phyloP scores from a whole-genome alignment of 2,888 invertebrate species.

The Biston stratarius region DNA sequence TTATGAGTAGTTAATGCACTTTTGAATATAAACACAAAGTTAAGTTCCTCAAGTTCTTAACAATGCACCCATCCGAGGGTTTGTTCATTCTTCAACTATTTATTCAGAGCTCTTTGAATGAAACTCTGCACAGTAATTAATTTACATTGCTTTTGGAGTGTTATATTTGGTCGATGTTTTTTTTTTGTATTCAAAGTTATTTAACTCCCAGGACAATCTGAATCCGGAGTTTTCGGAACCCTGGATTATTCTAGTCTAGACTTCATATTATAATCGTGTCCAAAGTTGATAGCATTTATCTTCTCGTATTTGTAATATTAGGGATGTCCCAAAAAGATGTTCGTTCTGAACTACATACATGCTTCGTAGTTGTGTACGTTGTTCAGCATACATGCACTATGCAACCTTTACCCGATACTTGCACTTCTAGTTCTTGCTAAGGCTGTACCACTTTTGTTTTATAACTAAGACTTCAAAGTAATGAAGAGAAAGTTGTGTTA shows the following conservation, averaged over 20 bases:
- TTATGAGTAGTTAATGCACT: slow-evolving; percentile 64
- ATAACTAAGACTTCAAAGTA: slow-evolving; percentile 49
- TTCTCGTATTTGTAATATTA: slow-evolving; percentile 1
- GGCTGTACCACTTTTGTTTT: too few relatives aligned
- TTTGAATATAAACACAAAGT: slow-evolving; percentile 64
- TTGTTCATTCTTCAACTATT: slow-evolving; percentile 40
- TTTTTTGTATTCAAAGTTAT: background rate
- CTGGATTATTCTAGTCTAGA: background rate
- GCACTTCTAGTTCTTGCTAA: slow-evolving; percentile 40
- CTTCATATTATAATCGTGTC: background rate
- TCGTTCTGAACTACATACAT: background rate
- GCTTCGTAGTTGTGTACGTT: background rate
- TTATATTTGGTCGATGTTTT: background rate
- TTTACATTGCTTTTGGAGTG: slow-evolving; percentile 19
- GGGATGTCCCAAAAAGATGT: background rate
- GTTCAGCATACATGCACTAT: slow-evolving; percentile 22
- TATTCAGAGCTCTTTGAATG: slow-evolving; percentile 38
- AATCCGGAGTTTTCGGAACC: background rate
- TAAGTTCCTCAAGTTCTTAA: slow-evolving; percentile 56
- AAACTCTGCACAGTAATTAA: slow-evolving; percentile 37
- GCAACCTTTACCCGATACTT: slow-evolving; percentile 29
- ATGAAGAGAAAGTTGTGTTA: slow-evolving; percentile 33
- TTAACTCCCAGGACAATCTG: background rate
- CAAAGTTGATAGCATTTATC: slow-evolving; percentile 2
- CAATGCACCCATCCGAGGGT: slow-evolving; percentile 46